phyloP scores from a whole-genome alignment of 2,797 vertebrate genomes.

The Masticophis lateralis region DNA sequence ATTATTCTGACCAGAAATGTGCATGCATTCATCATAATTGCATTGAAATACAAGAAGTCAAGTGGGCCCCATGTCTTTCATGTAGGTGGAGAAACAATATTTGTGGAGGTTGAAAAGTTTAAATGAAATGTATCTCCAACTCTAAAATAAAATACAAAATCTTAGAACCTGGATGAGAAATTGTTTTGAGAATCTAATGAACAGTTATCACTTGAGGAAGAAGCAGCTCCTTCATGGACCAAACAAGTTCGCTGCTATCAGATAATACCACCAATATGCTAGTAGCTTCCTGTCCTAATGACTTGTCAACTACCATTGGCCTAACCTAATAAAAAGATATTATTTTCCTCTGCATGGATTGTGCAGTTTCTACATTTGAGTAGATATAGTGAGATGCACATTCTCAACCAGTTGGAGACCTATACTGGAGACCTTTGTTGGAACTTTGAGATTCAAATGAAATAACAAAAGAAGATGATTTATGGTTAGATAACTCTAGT shows the following conservation, averaged over 20 bases:
- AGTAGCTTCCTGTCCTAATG: not conserved
- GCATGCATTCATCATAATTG: not conserved
- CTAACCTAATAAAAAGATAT: not conserved
- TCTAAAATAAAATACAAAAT: not conserved
- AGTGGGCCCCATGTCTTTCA: not conserved
- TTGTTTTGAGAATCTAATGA: not conserved
- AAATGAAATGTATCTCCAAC: not conserved
- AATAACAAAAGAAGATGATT: not conserved
- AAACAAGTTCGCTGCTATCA: not conserved
- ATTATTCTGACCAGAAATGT: slow-evolving; percentile 6
- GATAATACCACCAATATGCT: not conserved
- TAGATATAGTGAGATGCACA: not conserved
- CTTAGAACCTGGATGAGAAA: not conserved
- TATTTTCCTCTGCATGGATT: not conserved
- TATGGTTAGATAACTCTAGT: not conserved
- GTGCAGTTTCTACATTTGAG: not conserved
- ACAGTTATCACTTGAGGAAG: not conserved
- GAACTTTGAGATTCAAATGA: not conserved
- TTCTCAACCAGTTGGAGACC: not conserved
- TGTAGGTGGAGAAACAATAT: not conserved
- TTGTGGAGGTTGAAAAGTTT: not conserved
- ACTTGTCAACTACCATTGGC: not conserved
- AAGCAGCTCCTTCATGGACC: not conserved
- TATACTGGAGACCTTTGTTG: not conserved
- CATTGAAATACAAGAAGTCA: not conserved